These are phyloP conservation scores for Harlomillsia oculata DNA, from an alignment of 1,140 invertebrate species.

Conservation along the genomic window DNA sequence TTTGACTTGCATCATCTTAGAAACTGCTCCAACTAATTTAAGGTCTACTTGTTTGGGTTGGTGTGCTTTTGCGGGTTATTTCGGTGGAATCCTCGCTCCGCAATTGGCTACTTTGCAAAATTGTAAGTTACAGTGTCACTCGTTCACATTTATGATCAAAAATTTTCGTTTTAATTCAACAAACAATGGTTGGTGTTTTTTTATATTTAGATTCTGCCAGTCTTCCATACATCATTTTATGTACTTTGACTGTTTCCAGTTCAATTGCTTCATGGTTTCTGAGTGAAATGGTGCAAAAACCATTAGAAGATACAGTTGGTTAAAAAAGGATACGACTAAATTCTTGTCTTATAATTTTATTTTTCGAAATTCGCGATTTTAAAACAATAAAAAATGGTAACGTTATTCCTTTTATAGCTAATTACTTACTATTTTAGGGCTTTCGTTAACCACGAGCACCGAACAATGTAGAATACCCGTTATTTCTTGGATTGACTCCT, in stretches of 20 bases:
- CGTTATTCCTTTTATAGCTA: too few relatives aligned
- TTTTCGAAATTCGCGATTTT: too few relatives aligned
- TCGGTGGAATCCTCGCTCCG: conserved; percentile 25
- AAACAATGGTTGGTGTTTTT: not conserved
- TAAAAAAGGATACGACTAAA: too few relatives aligned
- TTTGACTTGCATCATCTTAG: conserved; percentile 20
- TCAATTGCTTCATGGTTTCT: conserved; percentile 23
- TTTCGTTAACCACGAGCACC: too few relatives aligned
- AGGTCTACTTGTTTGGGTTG: conserved; percentile 18
- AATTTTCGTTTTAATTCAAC: not conserved
- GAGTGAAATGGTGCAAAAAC: conserved; percentile 17
- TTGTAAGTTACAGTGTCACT: conserved; percentile 2
- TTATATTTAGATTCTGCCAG: conserved; percentile 9
- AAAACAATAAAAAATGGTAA: too few relatives aligned
- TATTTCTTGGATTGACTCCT: too few relatives aligned
- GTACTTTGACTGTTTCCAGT: conserved; percentile 14
- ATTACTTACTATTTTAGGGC: too few relatives aligned
- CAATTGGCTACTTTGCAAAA: conserved; percentile 13
- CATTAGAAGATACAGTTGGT: conserved; percentile 20
- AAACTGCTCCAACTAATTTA: conserved; percentile 20
- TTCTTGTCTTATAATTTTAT: too few relatives aligned
- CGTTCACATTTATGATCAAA: not conserved
- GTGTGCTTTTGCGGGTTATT: conserved; percentile 15
- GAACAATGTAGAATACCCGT: too few relatives aligned
- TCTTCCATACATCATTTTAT: conserved; percentile 20